These are phyloP conservation scores for Sternarchorhynchus goeldii DNA, from an alignment of 2,797 vertebrate genomes.

Conservation along the genomic window DNA sequence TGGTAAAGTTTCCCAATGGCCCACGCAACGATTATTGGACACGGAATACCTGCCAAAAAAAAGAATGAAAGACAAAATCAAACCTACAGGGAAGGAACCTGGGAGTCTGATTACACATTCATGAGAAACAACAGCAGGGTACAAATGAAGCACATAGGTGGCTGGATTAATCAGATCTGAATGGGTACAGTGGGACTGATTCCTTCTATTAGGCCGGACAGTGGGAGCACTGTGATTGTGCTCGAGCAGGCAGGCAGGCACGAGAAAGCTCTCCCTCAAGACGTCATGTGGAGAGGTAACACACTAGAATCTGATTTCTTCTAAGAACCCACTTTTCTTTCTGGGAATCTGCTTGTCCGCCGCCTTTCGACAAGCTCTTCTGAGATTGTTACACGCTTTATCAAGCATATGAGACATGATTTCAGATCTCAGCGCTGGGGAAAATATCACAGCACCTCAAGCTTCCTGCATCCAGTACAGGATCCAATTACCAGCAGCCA, in stretches of 20 bases:
- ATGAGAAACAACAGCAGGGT: too few species aligned
- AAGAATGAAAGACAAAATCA: constrained; percentile 5
- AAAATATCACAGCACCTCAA: background rate
- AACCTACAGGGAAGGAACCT: background rate
- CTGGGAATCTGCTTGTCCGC: background rate
- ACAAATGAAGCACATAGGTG: background rate
- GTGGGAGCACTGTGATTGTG: background rate
- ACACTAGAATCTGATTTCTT: background rate
- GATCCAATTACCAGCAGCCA: constrained; percentile 12
- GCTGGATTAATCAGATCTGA: background rate
- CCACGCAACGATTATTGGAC: constrained; percentile 93
- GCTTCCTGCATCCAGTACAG: background rate
- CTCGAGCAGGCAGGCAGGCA: background rate
- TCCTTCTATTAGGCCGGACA: background rate
- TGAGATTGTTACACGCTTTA: background rate
- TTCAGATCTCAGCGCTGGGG: background rate
- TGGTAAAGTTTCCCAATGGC: constrained; percentile 91
- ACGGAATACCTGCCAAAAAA: constrained; percentile 85
- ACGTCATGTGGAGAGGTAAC: background rate
- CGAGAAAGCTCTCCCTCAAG: background rate
- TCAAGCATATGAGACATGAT: background rate
- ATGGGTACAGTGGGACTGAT: background rate
- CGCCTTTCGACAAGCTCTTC: background rate
- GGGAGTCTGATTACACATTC: too few species aligned
- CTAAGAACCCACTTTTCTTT: constrained; percentile 10